phyloP scores from a whole-genome alignment of 2,113 vertebrate species.

The Bubo bubo region DNA sequence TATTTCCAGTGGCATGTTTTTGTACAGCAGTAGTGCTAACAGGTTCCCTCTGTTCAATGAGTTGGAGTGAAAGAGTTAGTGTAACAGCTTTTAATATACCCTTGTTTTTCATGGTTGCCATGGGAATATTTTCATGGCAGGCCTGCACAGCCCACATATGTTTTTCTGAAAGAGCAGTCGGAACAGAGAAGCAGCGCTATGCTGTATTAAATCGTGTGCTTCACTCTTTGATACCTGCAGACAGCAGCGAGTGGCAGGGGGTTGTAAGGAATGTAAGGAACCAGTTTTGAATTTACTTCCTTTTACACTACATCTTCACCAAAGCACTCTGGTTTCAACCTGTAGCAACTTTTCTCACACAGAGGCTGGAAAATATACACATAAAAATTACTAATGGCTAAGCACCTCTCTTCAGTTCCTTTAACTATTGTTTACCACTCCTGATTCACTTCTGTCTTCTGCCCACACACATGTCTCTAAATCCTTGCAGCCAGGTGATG shows the following conservation, averaged over 20 bases:
- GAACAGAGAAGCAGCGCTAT: not conserved
- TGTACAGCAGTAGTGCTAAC: not conserved
- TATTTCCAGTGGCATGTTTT: not conserved
- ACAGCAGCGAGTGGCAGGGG: not conserved
- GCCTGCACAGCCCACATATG: not conserved
- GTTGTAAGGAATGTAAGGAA: not conserved
- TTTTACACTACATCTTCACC: not conserved
- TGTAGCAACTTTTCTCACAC: not conserved
- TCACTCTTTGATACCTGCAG: not conserved
- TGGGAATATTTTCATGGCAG: slow-evolving; percentile 20
- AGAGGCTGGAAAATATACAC: not conserved
- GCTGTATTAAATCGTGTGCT: accelerated
- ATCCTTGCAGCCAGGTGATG: not conserved
- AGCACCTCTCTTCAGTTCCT: not conserved
- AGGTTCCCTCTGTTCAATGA: not conserved
- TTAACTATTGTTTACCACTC: not conserved
- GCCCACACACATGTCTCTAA: not conserved
- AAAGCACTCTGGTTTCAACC: not conserved
- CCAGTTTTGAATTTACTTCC: not conserved
- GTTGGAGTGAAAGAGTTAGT: not conserved
- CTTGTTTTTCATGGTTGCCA: slow-evolving; percentile 19
- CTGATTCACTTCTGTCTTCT: not conserved
- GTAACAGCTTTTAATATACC: not conserved
- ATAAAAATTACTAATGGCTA: not conserved
- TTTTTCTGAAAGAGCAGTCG: not conserved